phyloP scores from a whole-genome alignment of 2,888 invertebrate species.

The Scaptomyza tumidula region DNA sequence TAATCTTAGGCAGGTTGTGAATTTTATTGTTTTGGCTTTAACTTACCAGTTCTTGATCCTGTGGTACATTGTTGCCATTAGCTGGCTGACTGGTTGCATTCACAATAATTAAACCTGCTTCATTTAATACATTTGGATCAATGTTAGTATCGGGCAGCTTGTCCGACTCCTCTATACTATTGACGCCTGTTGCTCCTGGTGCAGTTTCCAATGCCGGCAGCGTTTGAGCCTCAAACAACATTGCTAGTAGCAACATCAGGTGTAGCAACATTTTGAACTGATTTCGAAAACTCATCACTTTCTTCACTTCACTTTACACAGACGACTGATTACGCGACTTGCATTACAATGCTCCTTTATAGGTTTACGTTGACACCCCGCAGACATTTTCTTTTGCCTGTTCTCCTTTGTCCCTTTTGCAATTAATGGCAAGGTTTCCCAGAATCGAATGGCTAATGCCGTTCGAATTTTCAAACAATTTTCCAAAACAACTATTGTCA shows the following conservation, averaged over 20 bases:
- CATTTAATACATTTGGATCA: slow-evolving; percentile 20
- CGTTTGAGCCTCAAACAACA: slow-evolving; percentile 18
- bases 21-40: no score
- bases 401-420: slow-evolving; percentile 30
- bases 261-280: slow-evolving; percentile 22
- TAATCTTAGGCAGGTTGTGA: not conserved
- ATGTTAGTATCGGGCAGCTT: slow-evolving; percentile 52
- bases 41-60: slow-evolving; percentile 53
- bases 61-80: slow-evolving; percentile 5
- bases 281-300: slow-evolving; percentile 44
- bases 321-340: slow-evolving; percentile 25
- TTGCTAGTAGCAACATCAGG: slow-evolving; percentile 44
- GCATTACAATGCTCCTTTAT: slow-evolving; percentile 30
- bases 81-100: slow-evolving; percentile 30
- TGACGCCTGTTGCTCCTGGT: slow-evolving; percentile 33
- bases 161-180: slow-evolving; percentile 61
- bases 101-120: slow-evolving; percentile 4
- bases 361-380: slow-evolving; percentile 8
- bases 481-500: slow-evolving; percentile 19
- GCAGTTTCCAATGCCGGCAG: slow-evolving; percentile 59
- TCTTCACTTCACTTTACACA: slow-evolving; percentile 21
- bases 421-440: slow-evolving; percentile 47
- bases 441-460: slow-evolving; percentile 34
- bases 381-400: slow-evolving; percentile 17
- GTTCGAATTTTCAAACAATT: slow-evolving; percentile 38